Conservation (phyloP, 2,888 invertebrate species). For the Pseudanteris insignis region DNA sequence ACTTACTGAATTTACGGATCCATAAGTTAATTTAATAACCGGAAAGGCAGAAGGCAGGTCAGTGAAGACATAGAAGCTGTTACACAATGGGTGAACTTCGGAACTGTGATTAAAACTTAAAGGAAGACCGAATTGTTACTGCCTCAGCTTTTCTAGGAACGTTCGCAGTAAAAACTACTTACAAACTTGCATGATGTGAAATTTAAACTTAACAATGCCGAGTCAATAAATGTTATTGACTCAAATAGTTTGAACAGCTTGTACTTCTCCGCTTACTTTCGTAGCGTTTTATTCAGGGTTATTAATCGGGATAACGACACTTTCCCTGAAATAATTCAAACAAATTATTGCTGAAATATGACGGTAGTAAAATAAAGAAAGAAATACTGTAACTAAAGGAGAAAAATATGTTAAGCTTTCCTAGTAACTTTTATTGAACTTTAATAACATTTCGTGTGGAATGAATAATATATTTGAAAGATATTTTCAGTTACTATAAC, state of each 20-base stretch:
- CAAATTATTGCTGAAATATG: too few relatives aligned
- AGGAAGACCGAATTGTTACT: slow-evolving; percentile 49
- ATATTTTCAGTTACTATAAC: too few relatives aligned
- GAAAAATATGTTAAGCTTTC: too few relatives aligned
- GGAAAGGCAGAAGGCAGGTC: slow-evolving; percentile 48
- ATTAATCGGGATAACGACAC: too few relatives aligned
- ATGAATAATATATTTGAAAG: too few relatives aligned
- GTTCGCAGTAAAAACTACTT: slow-evolving; percentile 37
- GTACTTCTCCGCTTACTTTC: slow-evolving; percentile 7
- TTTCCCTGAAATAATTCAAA: too few relatives aligned
- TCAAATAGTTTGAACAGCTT: slow-evolving; percentile 17
- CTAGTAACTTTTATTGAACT: too few relatives aligned
- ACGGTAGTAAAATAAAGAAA: too few relatives aligned
- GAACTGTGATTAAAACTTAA: slow-evolving; percentile 40
- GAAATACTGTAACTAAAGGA: too few relatives aligned
- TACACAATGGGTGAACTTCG: slow-evolving; percentile 43
- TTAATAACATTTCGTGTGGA: too few relatives aligned
- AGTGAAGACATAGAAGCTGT: slow-evolving; percentile 38
- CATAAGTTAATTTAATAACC: slow-evolving; percentile 41
- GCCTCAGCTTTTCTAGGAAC: slow-evolving; percentile 35
- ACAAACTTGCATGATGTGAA: slow-evolving; percentile 37
- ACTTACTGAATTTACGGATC: slow-evolving; percentile 33
- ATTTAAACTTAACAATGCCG: slow-evolving; percentile 25
- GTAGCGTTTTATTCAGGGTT: too few relatives aligned
- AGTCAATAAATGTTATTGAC: slow-evolving; percentile 31